Conservation (phyloP, 2,888 invertebrate species). For the Apomyelois bistriatella region DNA sequence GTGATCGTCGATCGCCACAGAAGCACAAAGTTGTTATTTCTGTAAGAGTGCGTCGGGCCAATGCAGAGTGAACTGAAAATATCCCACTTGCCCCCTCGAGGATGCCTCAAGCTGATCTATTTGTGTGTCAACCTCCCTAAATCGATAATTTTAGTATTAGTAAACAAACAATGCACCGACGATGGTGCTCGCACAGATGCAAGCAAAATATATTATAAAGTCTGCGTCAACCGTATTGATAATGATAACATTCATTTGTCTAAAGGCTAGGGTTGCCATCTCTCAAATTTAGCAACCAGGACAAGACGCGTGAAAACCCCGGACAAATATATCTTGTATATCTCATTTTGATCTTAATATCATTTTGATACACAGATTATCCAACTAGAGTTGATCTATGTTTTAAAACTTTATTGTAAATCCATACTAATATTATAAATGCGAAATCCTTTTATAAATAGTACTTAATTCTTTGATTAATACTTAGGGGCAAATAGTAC, state of each 20-base stretch:
- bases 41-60: conserved; percentile 7
- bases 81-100: conserved; percentile 3
- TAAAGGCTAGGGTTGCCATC: too few relatives aligned
- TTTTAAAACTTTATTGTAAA: background rate
- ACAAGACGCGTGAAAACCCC: too few relatives aligned
- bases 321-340: too few relatives aligned
- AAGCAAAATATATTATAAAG: background rate
- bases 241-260: too few relatives aligned
- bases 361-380: too few relatives aligned
- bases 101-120: conserved; percentile 7
- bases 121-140: conserved; percentile 8
- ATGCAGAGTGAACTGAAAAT: conserved; percentile 8
- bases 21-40: background rate
- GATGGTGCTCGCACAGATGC: background rate
- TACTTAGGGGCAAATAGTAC: too few relatives aligned
- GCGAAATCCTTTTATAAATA: too few relatives aligned
- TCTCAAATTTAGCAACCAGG: too few relatives aligned
- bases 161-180: background rate
- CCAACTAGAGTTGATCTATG: background rate
- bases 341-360: too few relatives aligned
- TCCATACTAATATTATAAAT: too few relatives aligned
- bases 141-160: conserved; percentile 2
- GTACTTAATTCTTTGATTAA: too few relatives aligned
- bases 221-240: too few relatives aligned
- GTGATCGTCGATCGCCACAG: background rate